These are phyloP conservation scores for Gasterosteus aculeatus DNA, from an alignment of 2,113 vertebrate genomes.

Conservation along the genomic window DNA sequence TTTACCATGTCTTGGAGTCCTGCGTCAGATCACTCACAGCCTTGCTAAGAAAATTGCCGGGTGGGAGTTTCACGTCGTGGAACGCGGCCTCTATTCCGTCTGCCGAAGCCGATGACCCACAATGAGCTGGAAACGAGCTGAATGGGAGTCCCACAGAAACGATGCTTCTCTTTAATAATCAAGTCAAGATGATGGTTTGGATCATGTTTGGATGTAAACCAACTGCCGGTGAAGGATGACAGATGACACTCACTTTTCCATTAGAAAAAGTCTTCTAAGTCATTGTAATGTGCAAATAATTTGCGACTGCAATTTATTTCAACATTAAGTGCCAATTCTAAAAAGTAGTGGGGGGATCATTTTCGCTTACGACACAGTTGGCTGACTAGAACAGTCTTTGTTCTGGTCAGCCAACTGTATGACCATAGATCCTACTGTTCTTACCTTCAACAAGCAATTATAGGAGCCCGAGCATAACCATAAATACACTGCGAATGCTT, in stretches of 20 bases:
- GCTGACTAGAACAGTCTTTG: background rate
- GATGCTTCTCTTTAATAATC: conserved; percentile 4
- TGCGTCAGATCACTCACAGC: conserved; percentile 62
- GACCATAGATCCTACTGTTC: background rate
- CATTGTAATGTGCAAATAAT: conserved; percentile 16
- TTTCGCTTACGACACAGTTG: background rate
- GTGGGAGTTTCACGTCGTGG: conserved; percentile 36
- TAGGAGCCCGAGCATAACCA: background rate
- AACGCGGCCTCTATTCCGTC: conserved; percentile 52
- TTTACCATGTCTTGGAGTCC: conserved; percentile 62
- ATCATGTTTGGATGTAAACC: conserved; percentile 14
- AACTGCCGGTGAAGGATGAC: conserved; percentile 26
- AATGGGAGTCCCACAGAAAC: conserved; percentile 34
- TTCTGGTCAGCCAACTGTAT: background rate
- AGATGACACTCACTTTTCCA: conserved; percentile 23
- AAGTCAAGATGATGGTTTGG: conserved; percentile 25
- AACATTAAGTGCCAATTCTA: conserved; percentile 11
- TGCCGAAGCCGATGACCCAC: conserved; percentile 50
- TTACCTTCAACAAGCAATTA: background rate
- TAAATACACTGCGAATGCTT: background rate
- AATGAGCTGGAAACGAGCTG: conserved; percentile 45
- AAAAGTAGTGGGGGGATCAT: conserved; percentile 6
- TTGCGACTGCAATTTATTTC: conserved; percentile 17
- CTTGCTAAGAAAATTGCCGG: conserved; percentile 60
- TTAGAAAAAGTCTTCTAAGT: conserved; percentile 22